Evolutionary conservation across 2,888 invertebrate species (phyloP).

Genomic region (Patella depressa): DNA sequence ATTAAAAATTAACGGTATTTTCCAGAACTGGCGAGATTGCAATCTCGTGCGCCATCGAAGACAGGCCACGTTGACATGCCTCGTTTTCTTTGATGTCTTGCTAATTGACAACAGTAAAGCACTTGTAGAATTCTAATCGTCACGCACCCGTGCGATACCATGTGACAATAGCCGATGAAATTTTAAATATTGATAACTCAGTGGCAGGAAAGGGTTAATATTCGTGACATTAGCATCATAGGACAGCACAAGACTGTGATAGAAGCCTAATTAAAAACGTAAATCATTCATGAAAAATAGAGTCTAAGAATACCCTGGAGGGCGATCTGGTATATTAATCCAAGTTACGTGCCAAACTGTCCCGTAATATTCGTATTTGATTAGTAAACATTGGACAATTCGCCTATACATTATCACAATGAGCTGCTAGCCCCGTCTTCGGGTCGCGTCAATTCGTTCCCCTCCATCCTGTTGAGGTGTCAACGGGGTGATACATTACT

Average conservation of each 20-base stretch:
- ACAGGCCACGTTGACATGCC: neutral
- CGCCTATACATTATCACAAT: neutral
- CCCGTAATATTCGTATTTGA: neutral
- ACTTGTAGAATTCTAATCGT: neutral
- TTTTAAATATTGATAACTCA: slow-evolving; percentile 1
- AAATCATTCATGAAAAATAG: neutral
- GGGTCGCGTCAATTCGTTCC: slow-evolving; percentile 7
- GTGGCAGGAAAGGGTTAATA: neutral
- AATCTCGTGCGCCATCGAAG: no score
- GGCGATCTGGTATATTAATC: neutral
- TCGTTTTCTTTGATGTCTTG: neutral
- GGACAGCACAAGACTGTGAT: neutral
- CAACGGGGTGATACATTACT: neutral
- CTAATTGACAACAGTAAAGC: neutral
- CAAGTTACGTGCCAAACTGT: slow-evolving; percentile 1
- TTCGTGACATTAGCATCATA: neutral
- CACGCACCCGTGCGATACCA: neutral
- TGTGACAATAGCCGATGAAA: slow-evolving; percentile 7
- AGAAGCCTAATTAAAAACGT: neutral
- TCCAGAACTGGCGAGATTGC: no score
- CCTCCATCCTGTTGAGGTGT: neutral
- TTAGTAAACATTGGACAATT: neutral
- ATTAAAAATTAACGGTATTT: neutral
- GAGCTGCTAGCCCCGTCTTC: slow-evolving; percentile 3
- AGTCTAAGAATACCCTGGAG: neutral